Percentiles rank a stretch among this genome's conserved stretches.
Evolutionary conservation across 2,888 invertebrate genomes (phyloP).

Genomic region (Lasioglossum oenotherae): DNA sequence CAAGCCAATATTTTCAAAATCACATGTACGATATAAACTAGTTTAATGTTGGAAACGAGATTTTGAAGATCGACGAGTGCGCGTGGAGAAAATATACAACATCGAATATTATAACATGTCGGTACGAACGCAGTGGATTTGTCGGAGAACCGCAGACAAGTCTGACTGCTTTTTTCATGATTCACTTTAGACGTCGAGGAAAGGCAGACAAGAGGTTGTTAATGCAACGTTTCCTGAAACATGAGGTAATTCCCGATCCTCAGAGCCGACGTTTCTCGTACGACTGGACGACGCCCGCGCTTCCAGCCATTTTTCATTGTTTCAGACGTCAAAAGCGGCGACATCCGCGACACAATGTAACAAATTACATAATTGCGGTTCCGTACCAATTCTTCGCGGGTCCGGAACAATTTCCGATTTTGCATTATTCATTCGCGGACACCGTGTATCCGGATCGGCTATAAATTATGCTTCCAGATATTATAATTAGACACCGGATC

Average conservation of each 20-base stretch:
- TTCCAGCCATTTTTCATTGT: slow-evolving; percentile 64
- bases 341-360: slow-evolving; percentile 57
- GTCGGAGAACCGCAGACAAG: slow-evolving; percentile 21
- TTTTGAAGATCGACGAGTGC: neutral
- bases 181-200: slow-evolving; percentile 14
- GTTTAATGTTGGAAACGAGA: neutral
- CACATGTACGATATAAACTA: neutral
- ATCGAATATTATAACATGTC: neutral
- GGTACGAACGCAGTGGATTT: neutral
- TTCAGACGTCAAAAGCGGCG: slow-evolving; percentile 56
- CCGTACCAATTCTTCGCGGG: slow-evolving; percentile 6
- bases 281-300: slow-evolving; percentile 74
- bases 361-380: slow-evolving; percentile 39
- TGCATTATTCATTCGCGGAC: neutral
- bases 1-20: neutral
- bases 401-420: slow-evolving; percentile 9
- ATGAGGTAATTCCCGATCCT: slow-evolving; percentile 68
- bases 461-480: neutral
- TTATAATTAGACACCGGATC: neutral
- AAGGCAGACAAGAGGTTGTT: slow-evolving; percentile 51
- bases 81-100: neutral
- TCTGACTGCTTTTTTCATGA: slow-evolving; percentile 22
- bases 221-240: slow-evolving; percentile 74
- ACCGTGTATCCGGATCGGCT: neutral
- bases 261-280: slow-evolving; percentile 47